Base-by-base conservation (phyloP, 1,140 invertebrate species). In the Pomacea maculata region DNA sequence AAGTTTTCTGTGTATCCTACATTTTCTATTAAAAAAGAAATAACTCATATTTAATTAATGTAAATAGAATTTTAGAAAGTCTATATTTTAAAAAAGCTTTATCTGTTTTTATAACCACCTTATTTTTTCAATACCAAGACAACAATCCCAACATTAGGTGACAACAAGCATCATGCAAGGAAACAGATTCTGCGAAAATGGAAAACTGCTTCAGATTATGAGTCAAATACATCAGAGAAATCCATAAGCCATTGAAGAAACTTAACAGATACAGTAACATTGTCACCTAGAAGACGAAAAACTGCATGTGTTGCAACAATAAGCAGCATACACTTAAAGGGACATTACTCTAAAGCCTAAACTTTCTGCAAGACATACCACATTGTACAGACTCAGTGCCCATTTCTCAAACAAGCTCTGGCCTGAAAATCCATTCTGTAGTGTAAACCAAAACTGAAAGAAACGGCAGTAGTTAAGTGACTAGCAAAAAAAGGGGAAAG, bases 321-420 rank as follows among this genome's bases (percentile, higher is more conserved):
- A 25, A 45, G 72, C 9, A 11, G 25, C 52, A 74, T 14, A 74
- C 29, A 54, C 15, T 21, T 57, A 5, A n/a, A 12, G 21, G 57
- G 61, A 71, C 9, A 79, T 25, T 54, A 45, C 54, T 71, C 68
- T 79, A 54, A 68, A 68, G 19, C 65, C 67, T 29, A 25, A 68
- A 25, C 29, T 68, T 52, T 54, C 21, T 55, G 64, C 52, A 74
- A 52, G 73, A 93, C 93, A 91, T 92, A 95, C 94, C 77, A 99
- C 97, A 93, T 99, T 99, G 92, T 99, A 99, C 83, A 99, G 94
- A 88, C 97, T 96, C 86, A 99, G 98, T 64, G 97, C 97, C 98
- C 98, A 99, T 89, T 97, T 94, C 92, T 99, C 98, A 91, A 99
- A 99, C 45, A 99, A 93, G 88, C 99, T 98, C 92, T 99, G 98